phyloP scores from a whole-genome alignment of 2,797 vertebrate genomes.

The Choloepus didactylus region DNA sequence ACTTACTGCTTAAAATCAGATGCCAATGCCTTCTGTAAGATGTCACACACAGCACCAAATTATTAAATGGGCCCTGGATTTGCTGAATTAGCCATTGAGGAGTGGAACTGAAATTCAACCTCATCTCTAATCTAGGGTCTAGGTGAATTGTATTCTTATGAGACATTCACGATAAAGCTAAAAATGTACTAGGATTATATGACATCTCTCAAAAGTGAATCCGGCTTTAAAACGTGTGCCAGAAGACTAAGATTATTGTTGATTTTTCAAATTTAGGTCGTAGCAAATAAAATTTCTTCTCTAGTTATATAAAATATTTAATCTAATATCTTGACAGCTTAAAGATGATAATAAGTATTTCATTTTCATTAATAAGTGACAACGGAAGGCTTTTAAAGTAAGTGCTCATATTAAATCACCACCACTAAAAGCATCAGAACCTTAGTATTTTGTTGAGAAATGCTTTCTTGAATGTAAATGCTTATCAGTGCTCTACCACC shows the following conservation, averaged over 20 bases:
- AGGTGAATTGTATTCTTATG: constrained; percentile 67
- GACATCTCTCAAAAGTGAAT: constrained; percentile 76
- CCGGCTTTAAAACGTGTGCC: constrained; percentile 72
- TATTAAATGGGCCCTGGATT: constrained; percentile 62
- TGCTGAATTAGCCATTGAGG: constrained; percentile 68
- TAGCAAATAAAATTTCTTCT: constrained; percentile 84
- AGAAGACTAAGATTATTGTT: constrained; percentile 57
- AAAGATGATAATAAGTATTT: constrained; percentile 85
- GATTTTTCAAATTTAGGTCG: constrained; percentile 81
- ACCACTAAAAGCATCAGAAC: constrained; percentile 85
- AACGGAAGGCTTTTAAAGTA: constrained; percentile 87
- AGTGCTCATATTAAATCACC: constrained; percentile 87
- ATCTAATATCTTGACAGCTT: constrained; percentile 85
- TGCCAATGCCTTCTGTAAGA: constrained; percentile 65
- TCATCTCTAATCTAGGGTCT: constrained; percentile 68
- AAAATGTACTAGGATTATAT: constrained; percentile 67
- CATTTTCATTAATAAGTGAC: constrained; percentile 84
- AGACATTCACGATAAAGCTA: constrained; percentile 55
- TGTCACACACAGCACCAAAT: constrained; percentile 45
- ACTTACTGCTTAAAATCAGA: constrained; percentile 69
- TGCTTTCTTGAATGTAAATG: constrained; percentile 82
- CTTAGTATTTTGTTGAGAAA: constrained; percentile 85
- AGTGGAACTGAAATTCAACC: constrained; percentile 64
- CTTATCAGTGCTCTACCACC: constrained; percentile 80
- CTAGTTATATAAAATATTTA: constrained; percentile 82